These are phyloP conservation scores for Rhea americana DNA, from an alignment of 2,113 vertebrate species.

Conservation along the genomic window DNA sequence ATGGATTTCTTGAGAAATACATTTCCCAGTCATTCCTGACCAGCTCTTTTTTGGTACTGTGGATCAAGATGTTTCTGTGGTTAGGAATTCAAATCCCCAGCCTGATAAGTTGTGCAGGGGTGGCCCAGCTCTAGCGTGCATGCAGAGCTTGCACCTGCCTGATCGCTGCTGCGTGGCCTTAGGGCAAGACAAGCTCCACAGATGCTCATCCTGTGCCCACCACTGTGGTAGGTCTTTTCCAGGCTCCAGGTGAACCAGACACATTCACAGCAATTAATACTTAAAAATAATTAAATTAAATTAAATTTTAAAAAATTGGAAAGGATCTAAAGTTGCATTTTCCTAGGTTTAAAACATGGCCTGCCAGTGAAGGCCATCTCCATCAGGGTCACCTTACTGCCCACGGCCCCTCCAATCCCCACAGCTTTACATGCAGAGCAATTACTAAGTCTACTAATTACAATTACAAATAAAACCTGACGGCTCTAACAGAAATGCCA, in stretches of 20 bases:
- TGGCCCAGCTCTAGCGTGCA: background rate
- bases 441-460: background rate
- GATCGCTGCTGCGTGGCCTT: background rate
- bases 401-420: background rate
- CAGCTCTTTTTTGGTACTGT: background rate
- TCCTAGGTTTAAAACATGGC: background rate
- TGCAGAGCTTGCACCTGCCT: conserved; percentile 20
- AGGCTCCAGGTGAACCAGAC: conserved; percentile 12
- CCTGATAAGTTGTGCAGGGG: background rate
- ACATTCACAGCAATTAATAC: background rate
- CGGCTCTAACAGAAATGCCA: background rate
- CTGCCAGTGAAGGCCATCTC: background rate
- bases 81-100: background rate
- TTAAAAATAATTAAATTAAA: background rate
- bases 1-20: background rate
- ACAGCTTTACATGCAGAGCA: background rate
- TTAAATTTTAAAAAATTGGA: background rate
- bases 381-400: background rate
- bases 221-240: conserved; percentile 38
- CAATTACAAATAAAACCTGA: background rate
- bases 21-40: conserved; percentile 27
- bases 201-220: conserved; percentile 20
- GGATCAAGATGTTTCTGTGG: background rate
- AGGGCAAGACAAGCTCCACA: conserved; percentile 31
- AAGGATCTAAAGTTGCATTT: background rate